Base-by-base conservation (phyloP, 2,797 vertebrate species). In the Coregonus ussuriensis region DNA sequence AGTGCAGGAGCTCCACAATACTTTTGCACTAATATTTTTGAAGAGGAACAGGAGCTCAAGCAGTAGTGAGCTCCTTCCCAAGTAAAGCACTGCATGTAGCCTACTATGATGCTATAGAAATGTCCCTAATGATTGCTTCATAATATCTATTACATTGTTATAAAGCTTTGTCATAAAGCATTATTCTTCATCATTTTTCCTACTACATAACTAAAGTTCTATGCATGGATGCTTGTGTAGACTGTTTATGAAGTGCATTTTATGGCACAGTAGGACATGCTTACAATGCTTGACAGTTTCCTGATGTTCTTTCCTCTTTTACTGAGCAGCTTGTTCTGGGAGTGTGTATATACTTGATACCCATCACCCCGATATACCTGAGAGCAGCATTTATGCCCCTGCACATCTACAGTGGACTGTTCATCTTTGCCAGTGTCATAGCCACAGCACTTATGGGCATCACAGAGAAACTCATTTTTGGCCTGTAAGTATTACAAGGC, bases 391-490 rank as follows among this genome's bases (percentile, higher is more conserved):
- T 95, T 65, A 96, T 98, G 95, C 96, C 97, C 79, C 62, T 98
- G 31, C 98, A 99, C 0, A 85, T 96, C 75, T 98, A 95, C 85
- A 92, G 93, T 0, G 98, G 97, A 67, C 95, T 97, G 6, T 84
- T 96, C 79, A 91, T 99, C 86, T 99, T 98, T 79, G 88, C 89
- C 81, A 93, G 93, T 6, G 91, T 93, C 74, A 96, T 99, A 81
- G 95, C 95, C 65, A 89, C 97, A 9, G 91, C 94, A 76, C 95
- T 98, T 71, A 98, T 95, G 96, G 98, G 97, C 88, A 91, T 99
- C 85, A 99, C 97, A 33, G 97, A 99, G 88, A 99, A 98, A 84
- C 95, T 99, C 25, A 74, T 98, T 79, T 99, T 98, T 93, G 35
- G 79, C 80, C 78, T 98, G 97, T 98, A 95, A 97, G 98, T 97